Evolutionary conservation across 2,797 vertebrate genomes (phyloP), one percentile per base, ranked within the genome.

Genomic region (Dipus sagitta): DNA sequence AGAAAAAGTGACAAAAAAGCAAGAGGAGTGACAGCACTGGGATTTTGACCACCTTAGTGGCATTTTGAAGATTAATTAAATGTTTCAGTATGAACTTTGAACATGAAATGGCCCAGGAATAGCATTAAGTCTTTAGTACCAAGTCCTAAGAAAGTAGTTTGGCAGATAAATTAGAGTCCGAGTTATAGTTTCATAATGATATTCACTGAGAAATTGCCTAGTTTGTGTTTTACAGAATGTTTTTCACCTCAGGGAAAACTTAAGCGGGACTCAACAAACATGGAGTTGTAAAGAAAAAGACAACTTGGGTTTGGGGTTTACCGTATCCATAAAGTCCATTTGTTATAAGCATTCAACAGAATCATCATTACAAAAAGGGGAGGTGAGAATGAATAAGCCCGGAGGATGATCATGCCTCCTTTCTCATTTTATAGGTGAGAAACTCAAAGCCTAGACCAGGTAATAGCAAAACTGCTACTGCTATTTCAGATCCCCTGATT

Each of bases 41-140:
- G 24, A 65, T 32, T 79, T 32, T 62, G 24, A 24, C 74, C 58
- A 83, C 11, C 3, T 65, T 58, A 17, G 65, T 89, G 77, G 91
- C 78, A 86, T 72, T 90, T 72, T 68, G 67, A 94, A 92, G 70
- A 88, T 86, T 78, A 87, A 93, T 90, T 93, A 74, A n/a, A 64
- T 92, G 58, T 80, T 90, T 93, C 81, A 64, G 23, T 70, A 87
- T 91, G 65, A 80, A 9, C 54, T 94, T 96, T 86, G 85, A 93
- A 87, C 62, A 91, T 65, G 6, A 91, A 89, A 96, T 67, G 32
- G 20, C 17, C 62, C 83, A 32, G 23, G 90, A 74, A 83, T 18
- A 80, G 4, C 34, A 74, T 74, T 90, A 54, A 68, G 60, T 77
- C 70, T 87, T 94, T 90, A 77, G 34, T 88, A 83, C 65, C 68